Conservation (phyloP, 2,888 invertebrate genomes). For the Drosophila putrida region DNA sequence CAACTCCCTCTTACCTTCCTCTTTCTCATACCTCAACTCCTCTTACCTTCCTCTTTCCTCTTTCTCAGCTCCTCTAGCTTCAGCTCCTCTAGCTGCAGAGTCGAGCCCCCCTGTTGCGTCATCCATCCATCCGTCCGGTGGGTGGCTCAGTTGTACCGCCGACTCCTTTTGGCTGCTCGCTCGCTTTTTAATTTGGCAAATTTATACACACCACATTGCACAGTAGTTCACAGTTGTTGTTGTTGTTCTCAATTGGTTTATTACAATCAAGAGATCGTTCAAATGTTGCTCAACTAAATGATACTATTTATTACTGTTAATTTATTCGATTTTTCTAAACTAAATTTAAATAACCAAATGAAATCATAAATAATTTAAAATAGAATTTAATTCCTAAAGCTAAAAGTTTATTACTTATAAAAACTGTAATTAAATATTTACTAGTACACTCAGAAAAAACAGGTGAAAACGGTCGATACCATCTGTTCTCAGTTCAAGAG, state of each 20-base stretch:
- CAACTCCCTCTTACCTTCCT: not conserved
- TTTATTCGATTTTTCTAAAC: too few species aligned
- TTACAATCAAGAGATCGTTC: constrained; percentile 18
- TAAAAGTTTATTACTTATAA: too few species aligned
- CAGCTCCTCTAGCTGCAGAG: constrained; percentile 6
- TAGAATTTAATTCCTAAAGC: too few species aligned
- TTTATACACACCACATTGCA: constrained; percentile 76
- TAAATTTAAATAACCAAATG: too few species aligned
- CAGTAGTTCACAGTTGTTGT: constrained; percentile 69
- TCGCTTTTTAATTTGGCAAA: constrained; percentile 82
- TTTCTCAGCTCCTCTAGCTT: not conserved
- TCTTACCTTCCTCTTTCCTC: not conserved
- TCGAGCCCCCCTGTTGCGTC: constrained; percentile 83
- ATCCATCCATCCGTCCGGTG: constrained; percentile 81
- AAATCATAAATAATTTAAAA: too few species aligned
- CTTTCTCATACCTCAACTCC: not conserved
- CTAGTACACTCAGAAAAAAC: too few species aligned
- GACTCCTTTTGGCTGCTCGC: constrained; percentile 43
- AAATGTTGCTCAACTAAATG: constrained; percentile 1
- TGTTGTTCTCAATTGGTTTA: constrained; percentile 51
- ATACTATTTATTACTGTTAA: not conserved
- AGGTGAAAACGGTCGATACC: too few species aligned
- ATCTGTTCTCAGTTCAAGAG: too few species aligned
- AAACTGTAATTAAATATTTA: too few species aligned
- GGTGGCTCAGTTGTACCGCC: constrained; percentile 62